Base-by-base conservation (phyloP, 2,797 vertebrate genomes). In the Gallirallus australis region DNA sequence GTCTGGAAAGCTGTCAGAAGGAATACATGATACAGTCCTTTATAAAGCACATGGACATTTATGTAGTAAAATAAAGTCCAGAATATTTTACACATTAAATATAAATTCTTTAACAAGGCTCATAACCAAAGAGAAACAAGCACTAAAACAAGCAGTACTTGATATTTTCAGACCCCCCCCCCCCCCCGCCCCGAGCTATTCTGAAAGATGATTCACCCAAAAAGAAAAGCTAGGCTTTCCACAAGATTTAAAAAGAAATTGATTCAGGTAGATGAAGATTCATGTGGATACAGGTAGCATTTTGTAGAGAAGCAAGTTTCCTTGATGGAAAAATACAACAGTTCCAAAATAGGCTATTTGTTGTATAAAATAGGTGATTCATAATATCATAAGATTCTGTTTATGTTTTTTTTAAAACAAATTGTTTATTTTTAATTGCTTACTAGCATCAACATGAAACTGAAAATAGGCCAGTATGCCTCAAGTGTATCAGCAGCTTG, bases 371-470 rank as follows among this genome's bases (percentile, higher is more conserved):
- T 7, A 85, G 48, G 19, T n/a, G 17, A 85, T 60, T 77, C 7
- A 2, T 39, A 77, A 20, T 24, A 90, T 47, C 42, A 8, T 52
- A 83, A 71, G 53, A 90, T 71, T 14, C 30, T 60, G 57, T 39
- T 92, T 78, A 66, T 40, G 12, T 37, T 60, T 78, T 89, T 81
- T 86, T 37, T 20, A 47, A 82, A 50, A 50, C 15, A 84, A 91
- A 84, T 61, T 25, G 21, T 52, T 83, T 88, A 31, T 73, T 89
- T 92, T 94, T 94, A 96, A 92, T 83, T 92, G 80, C 82, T 91
- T 78, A 48, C 64, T 75, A 88, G 23, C 65, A 93, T 48, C 56
- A 83, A 48, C 42, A 66, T 2, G 8, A 80, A 96, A 87, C 10
- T 68, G 93, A 75, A 92, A 87, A 71, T 4, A 90, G 31, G 72